Conservation (phyloP, 2,888 invertebrate genomes). For the Taenaris catops region DNA sequence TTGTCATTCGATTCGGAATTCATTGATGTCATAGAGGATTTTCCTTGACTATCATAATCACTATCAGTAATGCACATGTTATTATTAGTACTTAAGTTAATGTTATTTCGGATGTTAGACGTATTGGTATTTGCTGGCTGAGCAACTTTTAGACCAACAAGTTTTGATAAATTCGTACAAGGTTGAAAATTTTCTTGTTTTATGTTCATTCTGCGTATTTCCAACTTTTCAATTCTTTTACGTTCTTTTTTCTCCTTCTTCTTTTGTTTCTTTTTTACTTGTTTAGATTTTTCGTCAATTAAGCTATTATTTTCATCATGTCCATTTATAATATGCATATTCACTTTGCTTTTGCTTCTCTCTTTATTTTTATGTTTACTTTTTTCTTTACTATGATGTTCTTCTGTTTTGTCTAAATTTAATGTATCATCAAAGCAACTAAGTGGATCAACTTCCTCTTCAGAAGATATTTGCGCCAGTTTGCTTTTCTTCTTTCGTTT, state of each 20-base stretch:
- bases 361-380: constrained; percentile 46
- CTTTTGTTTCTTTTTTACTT: constrained; percentile 26
- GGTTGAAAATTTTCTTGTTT: constrained; percentile 12
- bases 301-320: constrained; percentile 21
- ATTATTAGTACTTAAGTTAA: constrained; percentile 18
- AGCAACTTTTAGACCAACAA: constrained; percentile 52
- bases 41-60: constrained; percentile 51
- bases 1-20: constrained; percentile 40
- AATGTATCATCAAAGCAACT: constrained; percentile 29
- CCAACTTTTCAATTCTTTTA: constrained; percentile 29
- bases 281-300: constrained; percentile 23
- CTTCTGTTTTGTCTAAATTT: constrained; percentile 35
- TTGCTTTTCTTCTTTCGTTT: constrained; percentile 43
- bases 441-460: constrained; percentile 53
- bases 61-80: constrained; percentile 34
- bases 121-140: constrained; percentile 23
- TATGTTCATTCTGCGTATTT: constrained; percentile 1
- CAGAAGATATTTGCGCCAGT: constrained; percentile 26
- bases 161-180: constrained; percentile 36
- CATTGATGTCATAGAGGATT: constrained; percentile 38
- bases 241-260: constrained; percentile 30
- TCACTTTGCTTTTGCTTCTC: constrained; percentile 29
- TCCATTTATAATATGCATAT: constrained; percentile 29
- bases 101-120: constrained; percentile 15
- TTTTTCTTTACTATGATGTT: constrained; percentile 52